These are phyloP conservation scores for Cephalopholis sonnerati DNA, from an alignment of 2,113 vertebrate genomes.

Conservation along the genomic window DNA sequence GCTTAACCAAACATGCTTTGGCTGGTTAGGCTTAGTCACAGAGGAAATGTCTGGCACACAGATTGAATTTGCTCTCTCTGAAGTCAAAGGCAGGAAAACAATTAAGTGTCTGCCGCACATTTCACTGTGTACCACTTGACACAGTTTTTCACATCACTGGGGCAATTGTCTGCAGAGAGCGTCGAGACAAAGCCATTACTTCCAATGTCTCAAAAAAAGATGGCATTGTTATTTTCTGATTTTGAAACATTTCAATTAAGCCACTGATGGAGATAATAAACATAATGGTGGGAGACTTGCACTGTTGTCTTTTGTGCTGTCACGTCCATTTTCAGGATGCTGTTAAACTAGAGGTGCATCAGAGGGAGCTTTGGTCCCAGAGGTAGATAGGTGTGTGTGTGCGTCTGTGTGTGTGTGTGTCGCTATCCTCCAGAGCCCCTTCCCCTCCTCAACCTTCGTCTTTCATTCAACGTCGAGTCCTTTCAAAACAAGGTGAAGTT, in stretches of 20 bases:
- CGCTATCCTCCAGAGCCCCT: conserved; percentile 34
- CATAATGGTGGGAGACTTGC: conserved; percentile 74
- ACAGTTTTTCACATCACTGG: conserved; percentile 86
- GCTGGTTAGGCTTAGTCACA: conserved; percentile 85
- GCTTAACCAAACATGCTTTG: conserved; percentile 87
- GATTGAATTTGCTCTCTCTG: conserved; percentile 86
- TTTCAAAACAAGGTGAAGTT: conserved; percentile 97
- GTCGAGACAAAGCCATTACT: conserved; percentile 85
- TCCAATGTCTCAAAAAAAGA: conserved; percentile 78
- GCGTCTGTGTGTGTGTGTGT: conserved; percentile 12
- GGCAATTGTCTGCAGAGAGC: conserved; percentile 84
- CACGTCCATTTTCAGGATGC: conserved; percentile 65
- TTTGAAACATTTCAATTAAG: conserved; percentile 87
- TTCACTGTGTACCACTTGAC: conserved; percentile 84
- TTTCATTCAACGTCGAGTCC: conserved; percentile 87
- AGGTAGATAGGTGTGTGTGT: conserved; percentile 41
- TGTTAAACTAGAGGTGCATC: conserved; percentile 64
- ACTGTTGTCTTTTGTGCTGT: conserved; percentile 76
- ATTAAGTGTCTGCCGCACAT: conserved; percentile 85
- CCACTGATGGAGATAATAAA: conserved; percentile 80
- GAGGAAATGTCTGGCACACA: conserved; percentile 85
- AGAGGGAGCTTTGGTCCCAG: conserved; percentile 55
- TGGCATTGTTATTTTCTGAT: conserved; percentile 81
- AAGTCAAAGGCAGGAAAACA: conserved; percentile 87
- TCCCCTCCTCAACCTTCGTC: conserved; percentile 58